Conservation (phyloP, 2,888 invertebrate genomes). For the Cremastinae sp. region DNA sequence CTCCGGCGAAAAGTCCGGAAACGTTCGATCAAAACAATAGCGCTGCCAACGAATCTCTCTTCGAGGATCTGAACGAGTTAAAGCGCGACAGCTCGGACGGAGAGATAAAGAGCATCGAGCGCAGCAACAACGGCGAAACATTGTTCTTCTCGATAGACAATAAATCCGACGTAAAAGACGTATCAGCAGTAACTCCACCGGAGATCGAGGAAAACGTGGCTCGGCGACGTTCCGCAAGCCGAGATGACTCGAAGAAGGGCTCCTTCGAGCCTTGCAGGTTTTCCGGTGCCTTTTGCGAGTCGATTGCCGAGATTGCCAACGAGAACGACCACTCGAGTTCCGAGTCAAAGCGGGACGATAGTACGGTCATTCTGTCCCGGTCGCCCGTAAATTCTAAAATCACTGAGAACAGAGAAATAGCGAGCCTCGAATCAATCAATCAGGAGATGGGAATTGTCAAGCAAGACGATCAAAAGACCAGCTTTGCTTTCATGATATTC, state of each 20-base stretch:
- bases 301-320: slow-evolving; percentile 63
- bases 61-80: slow-evolving; percentile 66
- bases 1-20: slow-evolving; percentile 53
- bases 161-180: background rate
- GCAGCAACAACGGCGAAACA: slow-evolving; percentile 43
- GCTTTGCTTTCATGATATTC: slow-evolving; percentile 63
- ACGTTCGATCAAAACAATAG: slow-evolving; percentile 48
- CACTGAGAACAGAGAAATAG: background rate
- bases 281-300: slow-evolving; percentile 60
- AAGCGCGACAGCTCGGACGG: slow-evolving; percentile 56
- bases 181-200: background rate
- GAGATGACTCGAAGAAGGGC: slow-evolving; percentile 24
- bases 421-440: background rate
- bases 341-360: slow-evolving; percentile 31
- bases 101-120: slow-evolving; percentile 67
- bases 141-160: slow-evolving; percentile 35
- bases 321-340: slow-evolving; percentile 51
- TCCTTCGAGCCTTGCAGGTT: slow-evolving; percentile 46
- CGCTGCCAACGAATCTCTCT: slow-evolving; percentile 59
- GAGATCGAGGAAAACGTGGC: slow-evolving; percentile 18
- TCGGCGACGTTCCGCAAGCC: background rate
- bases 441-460: slow-evolving; percentile 1
- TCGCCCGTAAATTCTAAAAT: slow-evolving; percentile 5
- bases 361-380: slow-evolving; percentile 15
- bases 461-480: slow-evolving; percentile 26